A percentile compares a stretch with the other conserved stretches of the same genome.
These are phyloP conservation scores for Barypeithes pellucidus DNA, from an alignment of 2,888 invertebrate genomes.

Conservation along the genomic window DNA sequence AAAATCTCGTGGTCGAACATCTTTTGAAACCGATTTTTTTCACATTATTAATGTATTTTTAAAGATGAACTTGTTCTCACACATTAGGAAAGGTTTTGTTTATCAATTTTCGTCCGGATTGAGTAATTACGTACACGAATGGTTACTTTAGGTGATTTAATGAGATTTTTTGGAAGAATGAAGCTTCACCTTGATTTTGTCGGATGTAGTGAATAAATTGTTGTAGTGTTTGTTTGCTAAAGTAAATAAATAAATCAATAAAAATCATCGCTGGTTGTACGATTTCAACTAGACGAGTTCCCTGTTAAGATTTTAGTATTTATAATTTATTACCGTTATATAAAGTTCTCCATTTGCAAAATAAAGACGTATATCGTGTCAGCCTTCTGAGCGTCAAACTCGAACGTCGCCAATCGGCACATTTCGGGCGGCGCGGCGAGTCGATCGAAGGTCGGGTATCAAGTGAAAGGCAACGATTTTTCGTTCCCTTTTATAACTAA, in stretches of 20 bases:
- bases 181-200: slow-evolving; percentile 19
- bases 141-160: slow-evolving; percentile 26
- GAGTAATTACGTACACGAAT: slow-evolving; percentile 33
- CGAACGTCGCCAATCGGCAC: no score
- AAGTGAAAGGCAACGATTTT: no score
- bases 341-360: no score
- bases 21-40: slow-evolving; percentile 27
- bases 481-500: no score
- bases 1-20: slow-evolving; percentile 28
- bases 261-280: no score
- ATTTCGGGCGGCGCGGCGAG: no score
- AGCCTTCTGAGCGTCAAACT: no score
- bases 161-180: slow-evolving; percentile 8
- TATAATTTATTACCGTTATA: no score
- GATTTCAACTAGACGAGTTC: no score
- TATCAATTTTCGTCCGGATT: slow-evolving; percentile 36
- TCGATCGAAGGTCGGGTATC: no score
- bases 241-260: slow-evolving; percentile 26
- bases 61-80: slow-evolving; percentile 45
- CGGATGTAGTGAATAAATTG: slow-evolving; percentile 17
- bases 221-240: background rate
- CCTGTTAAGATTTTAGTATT: no score
- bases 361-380: no score
- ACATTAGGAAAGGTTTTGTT: slow-evolving; percentile 34
- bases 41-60: slow-evolving; percentile 33